Evolutionary conservation across 2,888 invertebrate species (phyloP).

Genomic region (Noctua janthe): DNA sequence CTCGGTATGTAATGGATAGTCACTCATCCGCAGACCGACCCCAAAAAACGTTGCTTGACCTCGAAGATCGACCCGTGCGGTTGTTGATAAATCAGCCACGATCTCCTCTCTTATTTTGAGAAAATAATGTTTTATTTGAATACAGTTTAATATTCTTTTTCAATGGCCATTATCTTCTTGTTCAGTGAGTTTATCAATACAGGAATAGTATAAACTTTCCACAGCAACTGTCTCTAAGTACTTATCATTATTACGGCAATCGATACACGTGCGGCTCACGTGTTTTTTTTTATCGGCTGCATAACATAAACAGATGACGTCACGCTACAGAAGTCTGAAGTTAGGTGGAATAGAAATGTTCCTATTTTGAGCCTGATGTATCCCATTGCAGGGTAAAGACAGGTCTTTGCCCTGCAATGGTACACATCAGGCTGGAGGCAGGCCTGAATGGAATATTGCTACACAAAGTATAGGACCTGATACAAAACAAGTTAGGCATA

Average conservation of each 20-base stretch:
- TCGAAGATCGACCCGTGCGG: background rate
- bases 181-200: constrained; percentile 36
- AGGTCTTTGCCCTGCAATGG: no score
- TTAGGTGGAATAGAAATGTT: background rate
- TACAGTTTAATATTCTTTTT: constrained; percentile 25
- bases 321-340: constrained; percentile 20
- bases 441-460: no score
- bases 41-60: background rate
- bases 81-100: background rate
- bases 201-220: constrained; percentile 54
- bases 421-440: no score
- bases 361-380: no score
- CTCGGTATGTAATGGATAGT: background rate
- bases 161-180: constrained; percentile 18
- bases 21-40: background rate
- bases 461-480: no score
- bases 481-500: no score
- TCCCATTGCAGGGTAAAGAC: no score
- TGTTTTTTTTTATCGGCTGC: constrained; percentile 57
- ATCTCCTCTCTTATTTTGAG: background rate
- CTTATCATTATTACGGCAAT: constrained; percentile 47
- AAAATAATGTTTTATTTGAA: background rate
- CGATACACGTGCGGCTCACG: constrained; percentile 51
- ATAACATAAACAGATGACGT: constrained; percentile 39
- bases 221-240: constrained; percentile 40